phyloP scores from a whole-genome alignment of 2,888 invertebrate genomes.

The Cynaeus angustus region DNA sequence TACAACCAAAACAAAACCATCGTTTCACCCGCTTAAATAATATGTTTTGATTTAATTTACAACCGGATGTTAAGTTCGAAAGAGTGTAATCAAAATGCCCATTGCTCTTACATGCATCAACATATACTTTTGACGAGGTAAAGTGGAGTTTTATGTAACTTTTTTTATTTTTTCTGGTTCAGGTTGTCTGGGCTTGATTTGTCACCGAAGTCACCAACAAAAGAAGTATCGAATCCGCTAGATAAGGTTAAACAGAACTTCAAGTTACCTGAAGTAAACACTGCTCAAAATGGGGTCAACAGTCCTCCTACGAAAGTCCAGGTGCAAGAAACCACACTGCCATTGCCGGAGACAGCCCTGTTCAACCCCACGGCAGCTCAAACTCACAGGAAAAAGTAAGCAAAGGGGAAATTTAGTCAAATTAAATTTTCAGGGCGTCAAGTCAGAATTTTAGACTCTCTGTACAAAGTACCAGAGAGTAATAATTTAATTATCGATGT shows the following conservation, averaged over 20 bases:
- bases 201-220: conserved; percentile 62
- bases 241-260: conserved; percentile 67
- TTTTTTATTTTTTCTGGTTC: conserved; percentile 28
- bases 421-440: too few species aligned
- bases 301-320: conserved; percentile 60
- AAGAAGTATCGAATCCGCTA: conserved; percentile 61
- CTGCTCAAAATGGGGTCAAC: conserved; percentile 62
- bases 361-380: conserved; percentile 61
- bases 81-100: conserved; percentile 64
- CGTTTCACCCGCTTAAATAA: conserved; percentile 16
- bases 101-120: conserved; percentile 70
- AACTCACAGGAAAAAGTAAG: conserved; percentile 66
- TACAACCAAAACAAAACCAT: conserved; percentile 33
- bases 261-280: conserved; percentile 59
- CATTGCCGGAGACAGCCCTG: conserved; percentile 64
- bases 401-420: too few species aligned
- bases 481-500: too few species aligned
- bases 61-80: conserved; percentile 64
- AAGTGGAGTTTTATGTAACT: conserved; percentile 8
- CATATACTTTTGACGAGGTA: conserved; percentile 71
- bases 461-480: too few species aligned
- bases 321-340: conserved; percentile 61
- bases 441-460: too few species aligned
- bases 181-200: conserved; percentile 68
- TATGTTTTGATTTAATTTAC: conserved; percentile 11